Conservation (phyloP, 2,113 vertebrate genomes). For the Nematolebias whitei region DNA sequence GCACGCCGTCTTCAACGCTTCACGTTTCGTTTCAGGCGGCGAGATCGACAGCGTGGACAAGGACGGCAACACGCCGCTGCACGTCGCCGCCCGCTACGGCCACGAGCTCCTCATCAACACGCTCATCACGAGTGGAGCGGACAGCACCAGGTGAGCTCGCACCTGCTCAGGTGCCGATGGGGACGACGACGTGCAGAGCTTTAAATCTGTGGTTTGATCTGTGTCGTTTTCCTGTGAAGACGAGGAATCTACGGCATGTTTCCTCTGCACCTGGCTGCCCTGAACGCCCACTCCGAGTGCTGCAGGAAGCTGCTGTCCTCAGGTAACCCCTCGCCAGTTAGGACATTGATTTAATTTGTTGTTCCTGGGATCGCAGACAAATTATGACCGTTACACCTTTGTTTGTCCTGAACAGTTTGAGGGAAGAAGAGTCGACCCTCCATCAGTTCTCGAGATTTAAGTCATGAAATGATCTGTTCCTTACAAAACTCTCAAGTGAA, state of each 20-base stretch:
- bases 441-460: too few relatives aligned
- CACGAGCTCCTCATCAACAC: conserved; percentile 98
- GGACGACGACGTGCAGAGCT: too few relatives aligned
- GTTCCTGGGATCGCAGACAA: too few relatives aligned
- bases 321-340: conserved; percentile 61
- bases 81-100: conserved; percentile 92
- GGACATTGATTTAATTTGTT: too few relatives aligned
- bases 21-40: conserved; percentile 78
- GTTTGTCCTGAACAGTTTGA: too few relatives aligned
- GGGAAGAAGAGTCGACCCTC: too few relatives aligned
- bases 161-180: neutral
- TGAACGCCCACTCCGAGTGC: conserved; percentile 95
- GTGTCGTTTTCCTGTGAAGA: conserved; percentile 68
- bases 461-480: too few relatives aligned
- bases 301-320: conserved; percentile 95
- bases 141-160: conserved; percentile 87
- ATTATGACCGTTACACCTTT: too few relatives aligned
- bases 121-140: conserved; percentile 92
- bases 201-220: too few relatives aligned
- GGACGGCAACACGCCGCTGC: conserved; percentile 96
- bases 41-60: conserved; percentile 96
- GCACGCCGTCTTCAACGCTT: too few relatives aligned
- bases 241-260: conserved; percentile 96
- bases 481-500: too few relatives aligned
- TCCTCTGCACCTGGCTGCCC: conserved; percentile 92